Conservation (phyloP, 2,113 vertebrate genomes). For the Sander vitreus region DNA sequence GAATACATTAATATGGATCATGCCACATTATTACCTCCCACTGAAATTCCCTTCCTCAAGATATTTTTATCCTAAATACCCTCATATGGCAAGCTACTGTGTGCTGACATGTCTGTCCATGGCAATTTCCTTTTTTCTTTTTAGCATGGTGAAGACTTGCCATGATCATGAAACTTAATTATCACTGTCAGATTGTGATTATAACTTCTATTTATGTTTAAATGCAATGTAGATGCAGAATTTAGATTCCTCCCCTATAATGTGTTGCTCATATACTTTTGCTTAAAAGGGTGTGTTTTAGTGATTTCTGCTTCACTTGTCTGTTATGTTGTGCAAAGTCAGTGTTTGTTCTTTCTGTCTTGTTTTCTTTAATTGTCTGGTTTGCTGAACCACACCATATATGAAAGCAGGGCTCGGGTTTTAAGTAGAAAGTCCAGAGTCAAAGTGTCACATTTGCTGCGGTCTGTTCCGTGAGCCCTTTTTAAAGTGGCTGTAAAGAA, state of each 20-base stretch:
- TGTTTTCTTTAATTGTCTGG: slow-evolving; percentile 1
- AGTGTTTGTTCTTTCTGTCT: background rate
- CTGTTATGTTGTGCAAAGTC: background rate
- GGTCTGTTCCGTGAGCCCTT: slow-evolving; percentile 52
- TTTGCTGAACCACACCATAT: background rate
- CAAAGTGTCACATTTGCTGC: slow-evolving; percentile 55
- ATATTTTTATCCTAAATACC: background rate
- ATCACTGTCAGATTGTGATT: background rate
- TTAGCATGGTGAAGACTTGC: too few species aligned
- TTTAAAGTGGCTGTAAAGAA: slow-evolving; percentile 68
- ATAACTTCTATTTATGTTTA: background rate
- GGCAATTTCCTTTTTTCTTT: background rate
- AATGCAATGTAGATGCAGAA: background rate
- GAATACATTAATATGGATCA: slow-evolving; percentile 73
- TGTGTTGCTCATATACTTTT: background rate
- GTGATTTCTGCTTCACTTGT: background rate
- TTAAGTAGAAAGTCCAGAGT: slow-evolving; percentile 19
- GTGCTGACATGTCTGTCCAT: too few species aligned
- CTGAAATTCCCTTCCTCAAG: slow-evolving; percentile 3
- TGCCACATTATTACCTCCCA: slow-evolving; percentile 55
- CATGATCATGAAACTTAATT: too few species aligned
- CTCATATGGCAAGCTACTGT: background rate
- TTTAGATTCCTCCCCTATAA: background rate
- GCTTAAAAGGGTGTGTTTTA: background rate
- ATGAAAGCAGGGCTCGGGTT: background rate